phyloP scores from a whole-genome alignment of 1,140 invertebrate genomes.

The Cherax destructor region DNA sequence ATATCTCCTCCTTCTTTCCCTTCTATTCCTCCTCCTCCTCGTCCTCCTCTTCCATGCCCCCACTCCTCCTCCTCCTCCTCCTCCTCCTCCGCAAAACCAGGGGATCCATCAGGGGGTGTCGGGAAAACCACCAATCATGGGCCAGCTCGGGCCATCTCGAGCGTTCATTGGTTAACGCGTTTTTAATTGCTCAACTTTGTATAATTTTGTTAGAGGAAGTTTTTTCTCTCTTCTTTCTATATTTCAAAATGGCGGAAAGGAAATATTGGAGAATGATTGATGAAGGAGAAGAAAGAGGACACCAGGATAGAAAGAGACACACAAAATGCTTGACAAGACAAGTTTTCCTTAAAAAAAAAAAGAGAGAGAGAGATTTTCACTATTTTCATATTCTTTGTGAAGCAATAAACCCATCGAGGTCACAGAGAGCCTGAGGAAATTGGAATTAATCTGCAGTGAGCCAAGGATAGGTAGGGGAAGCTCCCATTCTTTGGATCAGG shows the following conservation, averaged over 20 bases:
- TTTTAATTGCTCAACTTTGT: constrained; percentile 68
- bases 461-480: too few species aligned
- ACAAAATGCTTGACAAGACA: too few species aligned
- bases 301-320: background rate
- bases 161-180: constrained; percentile 64
- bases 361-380: too few species aligned
- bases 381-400: too few species aligned
- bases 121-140: constrained; percentile 48
- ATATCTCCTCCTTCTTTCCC: background rate
- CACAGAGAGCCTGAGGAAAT: too few species aligned
- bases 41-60: background rate
- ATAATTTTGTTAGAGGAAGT: constrained; percentile 57
- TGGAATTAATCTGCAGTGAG: too few species aligned
- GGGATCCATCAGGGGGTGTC: constrained; percentile 46
- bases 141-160: constrained; percentile 18
- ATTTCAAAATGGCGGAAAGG: constrained; percentile 52
- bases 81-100: background rate
- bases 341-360: too few species aligned
- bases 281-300: background rate
- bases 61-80: background rate
- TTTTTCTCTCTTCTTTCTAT: constrained; percentile 48
- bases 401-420: too few species aligned
- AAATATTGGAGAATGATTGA: constrained; percentile 30
- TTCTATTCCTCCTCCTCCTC: background rate
- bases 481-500: too few species aligned